Evolutionary conservation across 2,797 vertebrate species (phyloP), one percentile per base, ranked within the genome.

Genomic region (Capromys pilorides): DNA sequence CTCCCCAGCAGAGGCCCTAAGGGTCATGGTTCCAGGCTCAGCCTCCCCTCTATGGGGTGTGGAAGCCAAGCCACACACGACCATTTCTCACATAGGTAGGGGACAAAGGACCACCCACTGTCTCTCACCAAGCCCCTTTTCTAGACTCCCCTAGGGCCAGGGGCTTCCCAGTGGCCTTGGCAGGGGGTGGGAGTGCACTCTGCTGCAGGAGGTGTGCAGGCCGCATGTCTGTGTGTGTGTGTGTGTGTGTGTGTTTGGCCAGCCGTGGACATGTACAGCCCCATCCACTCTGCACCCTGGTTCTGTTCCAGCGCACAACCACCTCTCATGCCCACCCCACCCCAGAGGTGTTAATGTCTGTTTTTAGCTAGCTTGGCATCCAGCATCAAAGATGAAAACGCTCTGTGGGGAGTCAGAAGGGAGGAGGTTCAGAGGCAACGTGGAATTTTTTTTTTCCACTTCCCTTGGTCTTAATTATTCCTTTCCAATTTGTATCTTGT

Each of bases 361-460:
- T 98, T 98, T 98, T 98, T 98, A 98, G 98, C 98, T 98, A 99
- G 98, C 98, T 97, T 98, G 98, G 98, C 98, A 98, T 98, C 98
- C 98, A 98, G 99, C 99, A 99, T 99, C 99, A 99, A 99, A 99
- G 99, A 99, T 99, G 99, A 99, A 99, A 99, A 98, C 97, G 83
- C 88, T 94, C 97, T 93, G 0, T 0, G 6, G 54, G 51, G 9
- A 8, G 57, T n/a, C 31, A 81, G 77, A 61, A 67, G 51, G 71
- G 69, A 81, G 26, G 81, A 21, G 79, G 4, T 28, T 75, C 92
- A 96, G 80, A 97, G 94, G 91, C 96, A 83, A 5, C 4, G 4
- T 0, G 6, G 31, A 62, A 57, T 57, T 57, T 57, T 11, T 67
- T 71, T 93, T 93, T 96, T 77, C 84, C 79, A 94, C 97, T 97